Conservation (phyloP, 2,113 vertebrate species). For the Todiramphus saurophagus region DNA sequence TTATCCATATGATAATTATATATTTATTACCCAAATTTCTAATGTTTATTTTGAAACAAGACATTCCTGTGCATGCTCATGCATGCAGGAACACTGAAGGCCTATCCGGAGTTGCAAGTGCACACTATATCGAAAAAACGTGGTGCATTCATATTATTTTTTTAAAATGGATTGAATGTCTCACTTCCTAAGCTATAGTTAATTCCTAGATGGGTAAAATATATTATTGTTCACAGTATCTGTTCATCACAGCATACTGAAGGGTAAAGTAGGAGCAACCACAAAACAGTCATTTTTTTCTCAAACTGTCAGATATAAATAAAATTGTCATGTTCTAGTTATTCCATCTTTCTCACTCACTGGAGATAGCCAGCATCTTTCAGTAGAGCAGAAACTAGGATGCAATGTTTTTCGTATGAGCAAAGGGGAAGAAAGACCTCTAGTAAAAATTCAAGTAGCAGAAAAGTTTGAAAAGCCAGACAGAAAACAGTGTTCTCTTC, state of each 20-base stretch:
- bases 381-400: not conserved
- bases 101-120: not conserved
- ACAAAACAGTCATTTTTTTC: not conserved
- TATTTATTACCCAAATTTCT: slow-evolving; percentile 44
- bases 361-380: not conserved
- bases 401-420: not conserved
- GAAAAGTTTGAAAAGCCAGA: not conserved
- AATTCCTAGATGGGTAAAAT: not conserved
- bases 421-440: not conserved
- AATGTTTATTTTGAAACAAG: slow-evolving; percentile 48
- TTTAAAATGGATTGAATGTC: not conserved
- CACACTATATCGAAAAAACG: not conserved
- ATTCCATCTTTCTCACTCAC: not conserved
- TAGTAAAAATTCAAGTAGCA: not conserved
- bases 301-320: not conserved
- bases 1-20: slow-evolving; percentile 50
- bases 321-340: not conserved
- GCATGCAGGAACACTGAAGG: not conserved
- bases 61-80: slow-evolving; percentile 29
- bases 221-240: not conserved
- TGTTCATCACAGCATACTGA: not conserved
- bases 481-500: not conserved
- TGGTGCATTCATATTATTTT: not conserved
- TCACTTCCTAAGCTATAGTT: not conserved
- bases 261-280: not conserved